Evolutionary conservation across 2,113 vertebrate genomes (phyloP).

Genomic region (Elachura formosa): DNA sequence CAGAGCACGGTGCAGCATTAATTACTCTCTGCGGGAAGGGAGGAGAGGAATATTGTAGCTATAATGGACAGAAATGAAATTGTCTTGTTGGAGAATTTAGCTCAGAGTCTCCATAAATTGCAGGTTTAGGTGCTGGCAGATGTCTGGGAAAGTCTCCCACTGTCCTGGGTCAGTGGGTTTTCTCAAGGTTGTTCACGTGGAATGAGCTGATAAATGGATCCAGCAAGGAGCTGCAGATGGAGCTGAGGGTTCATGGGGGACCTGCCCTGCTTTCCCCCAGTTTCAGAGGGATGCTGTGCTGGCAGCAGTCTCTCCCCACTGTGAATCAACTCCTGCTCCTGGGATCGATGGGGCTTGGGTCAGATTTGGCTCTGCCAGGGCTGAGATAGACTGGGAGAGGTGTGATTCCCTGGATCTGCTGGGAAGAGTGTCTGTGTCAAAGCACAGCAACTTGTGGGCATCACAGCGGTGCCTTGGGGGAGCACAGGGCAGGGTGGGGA

Average conservation of each 20-base stretch:
- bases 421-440: neutral
- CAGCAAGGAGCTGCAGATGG: constrained; percentile 1
- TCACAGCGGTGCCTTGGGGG: neutral
- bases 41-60: neutral
- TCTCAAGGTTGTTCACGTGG: constrained; percentile 35
- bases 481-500: neutral
- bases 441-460: neutral
- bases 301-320: neutral
- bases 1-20: neutral
- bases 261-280: constrained; percentile 23
- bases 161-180: constrained; percentile 45
- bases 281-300: neutral
- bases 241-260: constrained; percentile 39
- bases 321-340: neutral
- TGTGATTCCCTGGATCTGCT: neutral
- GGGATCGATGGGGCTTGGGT: rapidly evolving
- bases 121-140: constrained; percentile 51
- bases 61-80: constrained; percentile 34
- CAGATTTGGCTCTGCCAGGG: neutral
- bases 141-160: constrained; percentile 43
- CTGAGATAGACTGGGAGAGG: rapidly evolving
- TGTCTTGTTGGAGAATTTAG: constrained; percentile 3
- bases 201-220: constrained; percentile 53
- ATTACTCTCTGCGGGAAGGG: neutral
- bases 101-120: constrained; percentile 12